Percentiles rank a stretch among this genome's conserved stretches.
These are phyloP conservation scores for Fringilla coelebs DNA, from an alignment of 2,797 vertebrate species.

Conservation along the genomic window DNA sequence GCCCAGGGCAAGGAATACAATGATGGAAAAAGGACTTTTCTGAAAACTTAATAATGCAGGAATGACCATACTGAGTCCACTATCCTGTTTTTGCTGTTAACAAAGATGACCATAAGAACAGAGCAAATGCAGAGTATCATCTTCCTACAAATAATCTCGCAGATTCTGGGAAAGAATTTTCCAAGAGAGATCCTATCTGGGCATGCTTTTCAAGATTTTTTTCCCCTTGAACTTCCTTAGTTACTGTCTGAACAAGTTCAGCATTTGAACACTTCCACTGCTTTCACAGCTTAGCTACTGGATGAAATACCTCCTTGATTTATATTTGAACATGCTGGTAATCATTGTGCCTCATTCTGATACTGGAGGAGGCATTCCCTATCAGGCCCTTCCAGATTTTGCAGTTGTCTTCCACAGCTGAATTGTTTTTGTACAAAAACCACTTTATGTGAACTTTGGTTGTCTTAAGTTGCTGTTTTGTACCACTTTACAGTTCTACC, in stretches of 20 bases:
- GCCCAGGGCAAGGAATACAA: fast-evolving
- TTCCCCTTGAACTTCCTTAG: background rate
- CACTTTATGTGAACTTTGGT: background rate
- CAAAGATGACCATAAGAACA: background rate
- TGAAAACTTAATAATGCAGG: background rate
- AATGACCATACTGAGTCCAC: background rate
- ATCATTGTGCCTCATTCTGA: background rate
- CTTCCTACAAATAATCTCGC: background rate
- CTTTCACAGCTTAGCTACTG: background rate
- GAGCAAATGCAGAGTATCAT: background rate
- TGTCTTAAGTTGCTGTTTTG: background rate
- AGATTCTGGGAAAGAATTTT: background rate
- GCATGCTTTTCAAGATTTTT: background rate
- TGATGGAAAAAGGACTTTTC: background rate
- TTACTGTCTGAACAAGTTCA: background rate
- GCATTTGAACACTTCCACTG: background rate
- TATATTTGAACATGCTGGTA: background rate
- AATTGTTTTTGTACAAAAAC: background rate
- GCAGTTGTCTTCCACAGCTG: background rate
- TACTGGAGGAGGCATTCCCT: background rate
- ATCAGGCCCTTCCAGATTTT: background rate
- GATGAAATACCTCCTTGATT: background rate
- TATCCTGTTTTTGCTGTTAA: background rate
- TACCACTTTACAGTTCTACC: background rate
- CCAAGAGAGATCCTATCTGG: background rate